Conservation (phyloP, 1,140 invertebrate species). For the Zaprionus davidi region DNA sequence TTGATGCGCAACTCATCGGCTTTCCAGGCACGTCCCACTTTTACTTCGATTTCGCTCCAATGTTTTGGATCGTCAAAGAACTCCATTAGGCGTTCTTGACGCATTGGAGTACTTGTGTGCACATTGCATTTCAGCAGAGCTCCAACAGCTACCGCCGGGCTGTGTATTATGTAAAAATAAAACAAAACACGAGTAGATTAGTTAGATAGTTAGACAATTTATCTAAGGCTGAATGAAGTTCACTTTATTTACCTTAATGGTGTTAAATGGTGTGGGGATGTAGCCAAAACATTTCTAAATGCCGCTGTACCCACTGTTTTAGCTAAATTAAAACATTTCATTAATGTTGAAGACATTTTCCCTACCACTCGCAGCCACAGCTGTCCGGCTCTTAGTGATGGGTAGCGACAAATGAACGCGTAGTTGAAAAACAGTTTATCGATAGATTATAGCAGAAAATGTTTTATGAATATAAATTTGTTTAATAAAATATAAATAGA, state of each 20-base stretch:
- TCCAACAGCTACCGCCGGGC: slow-evolving; percentile 28
- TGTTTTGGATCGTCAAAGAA: slow-evolving; percentile 97
- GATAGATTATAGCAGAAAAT: neutral
- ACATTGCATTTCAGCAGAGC: slow-evolving; percentile 41
- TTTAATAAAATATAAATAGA: neutral
- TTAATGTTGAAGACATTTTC: slow-evolving; percentile 66
- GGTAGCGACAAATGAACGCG: neutral
- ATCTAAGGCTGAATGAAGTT: neutral
- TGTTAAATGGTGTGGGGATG: slow-evolving; percentile 29
- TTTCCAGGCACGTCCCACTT: slow-evolving; percentile 94
- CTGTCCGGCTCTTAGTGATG: slow-evolving; percentile 22
- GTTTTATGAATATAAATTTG: neutral
- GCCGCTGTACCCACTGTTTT: slow-evolving; percentile 48
- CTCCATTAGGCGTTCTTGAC: slow-evolving; percentile 88
- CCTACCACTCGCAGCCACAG: slow-evolving; percentile 19
- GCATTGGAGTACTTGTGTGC: slow-evolving; percentile 47
- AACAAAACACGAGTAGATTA: slow-evolving; percentile 22
- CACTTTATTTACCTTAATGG: slow-evolving; percentile 43
- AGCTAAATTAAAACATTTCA: slow-evolving; percentile 72
- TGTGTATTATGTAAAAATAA: slow-evolving; percentile 71
- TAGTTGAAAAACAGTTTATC: neutral
- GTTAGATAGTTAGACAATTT: neutral
- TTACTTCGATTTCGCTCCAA: slow-evolving; percentile 92
- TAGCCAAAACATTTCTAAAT: slow-evolving; percentile 35
- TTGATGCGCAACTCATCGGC: slow-evolving; percentile 96